Base-by-base conservation (phyloP, 1,140 invertebrate species). In the Caenorhabditis tropicalis region DNA sequence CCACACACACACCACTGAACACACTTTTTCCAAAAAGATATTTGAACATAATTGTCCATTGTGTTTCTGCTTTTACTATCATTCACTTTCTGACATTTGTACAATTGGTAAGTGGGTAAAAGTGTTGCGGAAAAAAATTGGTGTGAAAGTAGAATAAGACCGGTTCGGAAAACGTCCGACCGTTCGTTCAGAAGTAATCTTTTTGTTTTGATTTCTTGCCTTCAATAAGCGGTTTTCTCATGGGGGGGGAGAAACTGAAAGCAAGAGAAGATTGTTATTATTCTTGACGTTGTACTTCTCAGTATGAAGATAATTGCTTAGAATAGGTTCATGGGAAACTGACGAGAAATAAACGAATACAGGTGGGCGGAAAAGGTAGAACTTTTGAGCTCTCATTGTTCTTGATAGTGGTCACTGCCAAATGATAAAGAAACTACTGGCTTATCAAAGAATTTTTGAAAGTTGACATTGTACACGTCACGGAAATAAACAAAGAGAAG, bases 21-120 rank as follows among this genome's bases (percentile, higher is more conserved):
- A 58, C 24, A 2, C 21, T 74, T 74, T 74, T 74, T 74, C 10
- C 36, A 16, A 19, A 74, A 24, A 46, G 19, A 10, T 43, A 74
- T 74, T 74, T 21, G 65, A 46, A 74, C 65, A 74, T 43, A 74
- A 74, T 74, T 74, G 65, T 43, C 65, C 21, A 74, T 74, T 74
- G 65, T 74, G n/a, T 33, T 43, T 21, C 24, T 27, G 16, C 24
- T 65, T 36, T 74, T 36, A 43, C 65, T 74, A 74, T 74, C 65
- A 74, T 74, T 74, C 58, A 65, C 58, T 65, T 58, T 58, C 24
- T 24, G 29, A n/a, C 58, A 58, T 65, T 43, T 74, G 33, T 74
- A 21, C 36, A 19, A 9, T 43, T 43, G 33, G 31, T 12, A 21
- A 19, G 31, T 51, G 31, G 49, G 12, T n/a, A 65, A 36, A 36